Base-by-base conservation (phyloP, 2,888 invertebrate genomes). In the Drosophila maculinotata region DNA sequence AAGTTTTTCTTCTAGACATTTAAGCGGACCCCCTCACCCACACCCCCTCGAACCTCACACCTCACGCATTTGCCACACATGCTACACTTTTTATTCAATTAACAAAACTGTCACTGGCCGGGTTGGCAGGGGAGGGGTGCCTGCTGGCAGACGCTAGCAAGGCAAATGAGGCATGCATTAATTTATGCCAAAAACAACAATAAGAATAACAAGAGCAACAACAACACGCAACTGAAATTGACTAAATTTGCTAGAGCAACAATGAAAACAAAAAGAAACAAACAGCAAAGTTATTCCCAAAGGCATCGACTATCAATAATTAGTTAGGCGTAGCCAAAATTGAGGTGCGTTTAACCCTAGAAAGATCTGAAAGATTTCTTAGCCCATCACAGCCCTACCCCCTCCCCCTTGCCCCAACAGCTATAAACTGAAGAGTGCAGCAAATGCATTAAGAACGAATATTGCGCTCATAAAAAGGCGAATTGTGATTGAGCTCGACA, bases 21-120 rank as follows among this genome's bases (percentile, higher is more conserved):
- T 36, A n/a, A 15, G 36, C 42, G 1, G 15, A 3, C 17, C 14
- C 9, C 9, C 1, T 9, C 0, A 15, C 2, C n/a, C n/a, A 3
- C 23, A 14, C 25, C 4, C 7, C 10, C 1, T 10, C 8, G 1
- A 1, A 2, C 12, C 9, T 15, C 1, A 4, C 10, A 12, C 2
- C 17, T 14, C 23, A 7, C 15, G 3, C 12, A 10, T 7, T 38
- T 49, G 36, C 51, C 36, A 44, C 59, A 58, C 54, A 41, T 56
- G 51, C 54, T 52, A 57, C 51, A 74, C 70, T 79, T 82, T 82
- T 79, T 67, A 86, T 82, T 82, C 83, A 82, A 82, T 82, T 82
- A 86, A 72, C 81, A 72, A n/a, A 65, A 51, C 42, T 49, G 49
- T 38, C 17, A 30, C 20, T 20, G 20, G 30, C 12, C 51, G 12